These are phyloP conservation scores for Coracias cyanogaster DNA, from an alignment of 2,797 vertebrate species.

Conservation along the genomic window DNA sequence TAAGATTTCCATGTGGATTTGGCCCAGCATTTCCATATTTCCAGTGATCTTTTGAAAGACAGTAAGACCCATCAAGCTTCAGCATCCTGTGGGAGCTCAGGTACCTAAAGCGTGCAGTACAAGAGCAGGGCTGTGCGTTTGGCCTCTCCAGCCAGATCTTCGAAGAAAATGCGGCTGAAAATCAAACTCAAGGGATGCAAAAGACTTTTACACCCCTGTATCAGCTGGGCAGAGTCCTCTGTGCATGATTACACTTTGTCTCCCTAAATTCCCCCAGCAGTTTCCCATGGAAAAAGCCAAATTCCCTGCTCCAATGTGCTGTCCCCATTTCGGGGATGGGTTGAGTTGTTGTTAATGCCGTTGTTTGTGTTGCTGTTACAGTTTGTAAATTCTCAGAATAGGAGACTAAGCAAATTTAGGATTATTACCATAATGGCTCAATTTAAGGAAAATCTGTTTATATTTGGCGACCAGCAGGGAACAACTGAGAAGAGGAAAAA, in stretches of 20 bases:
- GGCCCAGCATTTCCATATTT: not conserved
- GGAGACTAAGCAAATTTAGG: not conserved
- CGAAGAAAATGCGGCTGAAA: not conserved
- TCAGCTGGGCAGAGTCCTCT: not conserved
- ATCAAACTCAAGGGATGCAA: not conserved
- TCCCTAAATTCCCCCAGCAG: not conserved
- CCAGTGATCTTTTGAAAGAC: not conserved
- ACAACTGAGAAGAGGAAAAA: not conserved
- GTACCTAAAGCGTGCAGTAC: not conserved
- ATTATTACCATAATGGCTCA: not conserved
- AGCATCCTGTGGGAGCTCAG: not conserved
- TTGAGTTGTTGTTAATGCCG: not conserved
- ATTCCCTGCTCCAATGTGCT: not conserved
- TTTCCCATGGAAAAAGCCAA: not conserved
- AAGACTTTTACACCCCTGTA: fast-evolving
- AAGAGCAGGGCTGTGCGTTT: fast-evolving
- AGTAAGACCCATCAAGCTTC: not conserved
- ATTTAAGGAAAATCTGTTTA: not conserved
- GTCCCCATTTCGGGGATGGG: not conserved
- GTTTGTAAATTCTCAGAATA: not conserved
- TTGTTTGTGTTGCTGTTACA: not conserved
- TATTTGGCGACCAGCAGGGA: not conserved
- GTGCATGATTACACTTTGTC: fast-evolving
- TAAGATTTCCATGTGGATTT: not conserved
- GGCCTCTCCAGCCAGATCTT: not conserved